Evolutionary conservation across 2,797 vertebrate species (phyloP).

Genomic region (Danio tinwini): DNA sequence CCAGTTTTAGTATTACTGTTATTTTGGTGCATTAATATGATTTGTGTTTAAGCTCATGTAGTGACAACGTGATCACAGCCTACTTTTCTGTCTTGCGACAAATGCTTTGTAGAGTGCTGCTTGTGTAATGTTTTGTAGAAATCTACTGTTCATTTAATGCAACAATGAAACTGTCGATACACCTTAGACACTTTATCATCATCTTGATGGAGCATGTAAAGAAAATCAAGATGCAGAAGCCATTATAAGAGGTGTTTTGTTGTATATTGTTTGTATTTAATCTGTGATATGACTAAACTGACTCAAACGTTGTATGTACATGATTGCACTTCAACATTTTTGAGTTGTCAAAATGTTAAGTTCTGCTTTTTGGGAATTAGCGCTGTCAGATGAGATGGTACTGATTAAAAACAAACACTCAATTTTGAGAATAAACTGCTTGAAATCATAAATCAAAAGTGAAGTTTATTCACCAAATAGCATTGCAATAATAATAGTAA

Average conservation of each 20-base stretch:
- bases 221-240: background rate
- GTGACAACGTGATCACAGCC: background rate
- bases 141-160: background rate
- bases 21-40: background rate
- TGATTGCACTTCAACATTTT: constrained; percentile 2
- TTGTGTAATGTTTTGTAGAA: background rate
- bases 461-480: constrained; percentile 42
- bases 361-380: background rate
- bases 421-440: background rate
- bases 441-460: constrained; percentile 29
- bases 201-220: background rate
- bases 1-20: background rate
- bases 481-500: constrained; percentile 19
- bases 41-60: background rate
- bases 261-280: background rate
- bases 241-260: background rate
- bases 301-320: background rate
- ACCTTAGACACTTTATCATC: constrained; percentile 43
- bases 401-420: background rate
- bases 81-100: no score
- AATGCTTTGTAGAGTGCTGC: background rate
- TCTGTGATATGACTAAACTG: constrained; percentile 22
- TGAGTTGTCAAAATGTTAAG: background rate
- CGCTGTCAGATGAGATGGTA: background rate
- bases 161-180: background rate